Conservation (phyloP, 2,113 vertebrate species). For the Cryptotis parvus region DNA sequence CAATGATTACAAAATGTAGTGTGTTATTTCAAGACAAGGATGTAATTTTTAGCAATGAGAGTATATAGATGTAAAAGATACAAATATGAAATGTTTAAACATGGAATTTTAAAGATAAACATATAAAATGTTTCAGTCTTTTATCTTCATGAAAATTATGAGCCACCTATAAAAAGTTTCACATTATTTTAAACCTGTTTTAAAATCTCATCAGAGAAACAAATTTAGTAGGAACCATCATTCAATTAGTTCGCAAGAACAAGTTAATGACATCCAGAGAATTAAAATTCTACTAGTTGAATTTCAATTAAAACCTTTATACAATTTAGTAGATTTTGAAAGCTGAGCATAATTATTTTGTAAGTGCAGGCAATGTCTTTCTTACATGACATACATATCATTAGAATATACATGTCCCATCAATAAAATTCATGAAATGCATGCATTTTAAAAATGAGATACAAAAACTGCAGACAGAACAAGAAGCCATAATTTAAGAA, state of each 20-base stretch:
- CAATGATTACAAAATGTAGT: background rate
- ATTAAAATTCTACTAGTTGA: constrained; percentile 43
- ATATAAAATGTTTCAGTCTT: background rate
- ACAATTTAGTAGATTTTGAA: constrained; percentile 41
- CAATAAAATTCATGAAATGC: background rate
- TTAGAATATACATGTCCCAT: constrained; percentile 11
- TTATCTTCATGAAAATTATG: constrained; percentile 40
- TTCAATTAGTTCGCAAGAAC: constrained; percentile 42
- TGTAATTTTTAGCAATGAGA: constrained; percentile 45
- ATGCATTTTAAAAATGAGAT: constrained; percentile 24
- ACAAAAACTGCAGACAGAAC: constrained; percentile 28
- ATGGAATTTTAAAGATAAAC: constrained; percentile 52
- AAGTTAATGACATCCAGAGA: constrained; percentile 53
- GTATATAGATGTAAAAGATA: constrained; percentile 37
- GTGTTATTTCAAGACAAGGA: constrained; percentile 16
- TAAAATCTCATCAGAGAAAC: constrained; percentile 60
- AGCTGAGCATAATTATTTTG: background rate
- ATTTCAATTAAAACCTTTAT: constrained; percentile 65
- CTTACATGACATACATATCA: background rate
- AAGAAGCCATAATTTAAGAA: constrained; percentile 15
- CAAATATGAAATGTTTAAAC: constrained; percentile 46
- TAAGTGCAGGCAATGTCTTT: background rate
- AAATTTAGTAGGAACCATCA: constrained; percentile 45
- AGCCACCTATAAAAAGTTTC: constrained; percentile 32
- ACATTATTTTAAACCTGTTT: constrained; percentile 50